Evolutionary conservation across 1,140 invertebrate species (phyloP), one percentile per base, ranked within the genome.

Genomic region (Chionoecetes opilio): DNA sequence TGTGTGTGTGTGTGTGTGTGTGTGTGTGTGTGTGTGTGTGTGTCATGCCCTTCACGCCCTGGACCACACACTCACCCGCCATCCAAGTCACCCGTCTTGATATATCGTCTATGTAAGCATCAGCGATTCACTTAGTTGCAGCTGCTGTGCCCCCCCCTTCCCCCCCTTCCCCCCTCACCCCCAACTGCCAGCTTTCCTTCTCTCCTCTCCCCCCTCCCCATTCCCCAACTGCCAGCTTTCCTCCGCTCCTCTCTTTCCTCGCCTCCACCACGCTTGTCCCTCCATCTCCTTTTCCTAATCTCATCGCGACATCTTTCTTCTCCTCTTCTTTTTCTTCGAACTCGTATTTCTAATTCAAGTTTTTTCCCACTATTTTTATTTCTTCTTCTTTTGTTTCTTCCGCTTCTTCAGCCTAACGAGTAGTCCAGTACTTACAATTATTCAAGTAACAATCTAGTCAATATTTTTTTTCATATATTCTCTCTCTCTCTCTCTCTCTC

Each of bases 91-190:
- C 85, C 85, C 85, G 34, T 17, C 37, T 34, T 87, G 85, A 87
- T 87, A 29, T 87, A 87, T 38, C 32, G 9, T 87, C 34, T 37
- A 38, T 34, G 85, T 87, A 38, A 87, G 85, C 85, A 87, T 87
- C 85, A 38, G 85, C 85, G 85, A 87, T 87, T 26, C 85, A 87
- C 34, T 87, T 87, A 87, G 6, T 38, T 38, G 37, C 85, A 87
- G 85, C 85, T 87, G 85, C 85, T 9, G 85, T 26, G 6, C 86
- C 86, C 86, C 21, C 11, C 3, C 31, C 26, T n/a, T n/a, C n/a
- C n/a, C n/a, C n/a, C 11, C 21, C 86, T 32, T 88, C 34, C 35
- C 11, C 31, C 86, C 86, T 35, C 26, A 9, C 41, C 88, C 88
- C 32, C 88, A 32, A 41, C 6, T 90, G 29, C 41, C 38, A 11